A percentile compares a stretch with the other conserved stretches of the same genome.
Evolutionary conservation across 1,140 invertebrate species (phyloP).

Genomic region (Coenobita brevimanus): DNA sequence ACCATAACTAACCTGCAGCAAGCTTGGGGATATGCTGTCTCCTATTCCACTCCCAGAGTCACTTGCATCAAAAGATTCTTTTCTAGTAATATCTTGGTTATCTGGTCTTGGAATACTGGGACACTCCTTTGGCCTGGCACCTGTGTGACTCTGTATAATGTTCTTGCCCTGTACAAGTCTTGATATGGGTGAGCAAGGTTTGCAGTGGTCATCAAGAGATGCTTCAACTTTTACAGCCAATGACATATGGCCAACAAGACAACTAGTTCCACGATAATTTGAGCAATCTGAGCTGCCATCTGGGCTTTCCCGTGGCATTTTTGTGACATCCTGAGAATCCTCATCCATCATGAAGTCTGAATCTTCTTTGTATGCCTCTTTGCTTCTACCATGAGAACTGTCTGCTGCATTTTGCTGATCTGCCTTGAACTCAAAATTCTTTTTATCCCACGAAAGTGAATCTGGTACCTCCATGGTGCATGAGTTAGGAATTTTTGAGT

Average conservation of each 20-base stretch:
- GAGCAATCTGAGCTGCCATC: slow-evolving; percentile 51
- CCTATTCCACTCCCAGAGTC: slow-evolving; percentile 24
- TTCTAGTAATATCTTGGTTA: neutral
- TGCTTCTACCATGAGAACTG: neutral
- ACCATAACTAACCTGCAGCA: slow-evolving; percentile 52
- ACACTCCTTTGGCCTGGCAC: slow-evolving; percentile 50
- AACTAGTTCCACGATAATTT: slow-evolving; percentile 49
- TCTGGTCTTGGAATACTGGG: neutral
- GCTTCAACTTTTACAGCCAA: neutral
- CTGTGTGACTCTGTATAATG: slow-evolving; percentile 18
- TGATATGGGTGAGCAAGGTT: neutral
- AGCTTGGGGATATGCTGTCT: slow-evolving; percentile 44
- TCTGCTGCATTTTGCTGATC: too few species aligned
- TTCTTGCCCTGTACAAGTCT: slow-evolving; percentile 12
- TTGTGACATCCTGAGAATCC: neutral
- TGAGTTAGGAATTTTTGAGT: too few species aligned
- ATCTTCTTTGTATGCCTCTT: neutral
- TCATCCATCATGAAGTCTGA: neutral
- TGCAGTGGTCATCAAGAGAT: neutral
- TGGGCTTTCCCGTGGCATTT: slow-evolving; percentile 42
- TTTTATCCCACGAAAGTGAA: too few species aligned
- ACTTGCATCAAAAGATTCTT: slow-evolving; percentile 19
- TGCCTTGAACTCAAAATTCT: too few species aligned
- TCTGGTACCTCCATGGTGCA: too few species aligned
- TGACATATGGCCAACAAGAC: neutral